A percentile compares a stretch with the other conserved stretches of the same genome.
Evolutionary conservation across 30 jellyfish, hydroid and myxozoan species (phyloP).

Genomic region (Aurelia aurita): DNA sequence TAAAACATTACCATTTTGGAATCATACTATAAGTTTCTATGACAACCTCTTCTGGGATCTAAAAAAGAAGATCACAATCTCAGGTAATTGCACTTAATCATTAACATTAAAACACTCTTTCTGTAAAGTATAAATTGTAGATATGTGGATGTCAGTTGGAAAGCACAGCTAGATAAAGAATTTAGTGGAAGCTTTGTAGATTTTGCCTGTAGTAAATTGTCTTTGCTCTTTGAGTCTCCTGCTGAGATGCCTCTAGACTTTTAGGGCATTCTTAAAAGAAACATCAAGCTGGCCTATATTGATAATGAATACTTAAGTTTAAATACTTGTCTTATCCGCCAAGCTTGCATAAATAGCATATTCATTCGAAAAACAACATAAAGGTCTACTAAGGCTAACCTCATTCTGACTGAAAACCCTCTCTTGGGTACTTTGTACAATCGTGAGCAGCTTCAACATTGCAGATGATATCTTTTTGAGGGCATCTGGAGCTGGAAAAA

Average conservation of each 20-base stretch:
- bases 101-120: background rate
- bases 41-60: conserved; percentile 30
- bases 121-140: too few species aligned
- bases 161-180: too few species aligned
- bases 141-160: too few species aligned
- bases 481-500: background rate
- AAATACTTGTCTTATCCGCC: too few species aligned
- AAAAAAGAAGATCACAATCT: background rate
- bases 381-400: background rate
- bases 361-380: background rate
- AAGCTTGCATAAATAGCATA: background rate
- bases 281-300: too few species aligned
- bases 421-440: conserved; percentile 2
- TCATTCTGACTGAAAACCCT: background rate
- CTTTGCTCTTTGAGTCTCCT: too few species aligned
- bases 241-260: too few species aligned
- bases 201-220: too few species aligned
- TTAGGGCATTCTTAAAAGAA: too few species aligned
- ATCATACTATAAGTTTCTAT: conserved; percentile 9
- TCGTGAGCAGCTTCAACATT: background rate
- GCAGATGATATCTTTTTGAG: background rate
- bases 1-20: conserved; percentile 31
- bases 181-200: too few species aligned
- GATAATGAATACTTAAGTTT: too few species aligned
- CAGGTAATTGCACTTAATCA: background rate